Evolutionary conservation across 2,797 vertebrate genomes (phyloP), one percentile per base, ranked within the genome.

Genomic region (Alcedo atthis): DNA sequence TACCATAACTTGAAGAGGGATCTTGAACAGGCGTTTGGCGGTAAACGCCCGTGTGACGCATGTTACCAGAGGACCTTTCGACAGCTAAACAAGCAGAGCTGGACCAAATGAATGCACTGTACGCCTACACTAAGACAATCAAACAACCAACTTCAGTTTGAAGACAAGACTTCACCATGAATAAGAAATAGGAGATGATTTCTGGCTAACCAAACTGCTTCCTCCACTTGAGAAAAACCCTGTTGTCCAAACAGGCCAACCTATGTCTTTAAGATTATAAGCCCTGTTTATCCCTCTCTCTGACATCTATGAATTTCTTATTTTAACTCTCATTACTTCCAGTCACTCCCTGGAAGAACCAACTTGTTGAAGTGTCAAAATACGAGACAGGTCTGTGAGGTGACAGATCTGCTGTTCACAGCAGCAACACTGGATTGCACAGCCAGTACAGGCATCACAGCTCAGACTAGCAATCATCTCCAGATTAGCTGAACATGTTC

Each of bases 111-210:
- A 92, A 81, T 68, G 28, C 51, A 24, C 37, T 61, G 21, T 16
- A 88, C 57, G 1, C 78, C 87, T 85, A 95, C 83, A 57, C 61
- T 3, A 62, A 28, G 57, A 81, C 16, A 86, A 84, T 62, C 78
- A 93, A 90, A 91, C 64, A 90, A 68, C 73, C 80, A 75, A 68
- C 46, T 57, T 43, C 20, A n/a, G 53, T 81, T 86, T 82, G 75
- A 86, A 92, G 54, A 71, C 35, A 54, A 83, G 57, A 70, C 61
- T 91, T 83, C 86, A 87, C 57, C 68, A 68, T 68, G 19, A 86
- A 63, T 77, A 92, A 77, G 79, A 85, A 79, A 73, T 16, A 61
- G 2, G 24, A 92, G 54, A 82, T n/a, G 22, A 84, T 40, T 92
- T 73, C 78, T 93, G 67, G 57, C 64, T 87, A 74, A 69, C 25